Conservation (phyloP, 2,888 invertebrate genomes). For the Stenodema calcarata region DNA sequence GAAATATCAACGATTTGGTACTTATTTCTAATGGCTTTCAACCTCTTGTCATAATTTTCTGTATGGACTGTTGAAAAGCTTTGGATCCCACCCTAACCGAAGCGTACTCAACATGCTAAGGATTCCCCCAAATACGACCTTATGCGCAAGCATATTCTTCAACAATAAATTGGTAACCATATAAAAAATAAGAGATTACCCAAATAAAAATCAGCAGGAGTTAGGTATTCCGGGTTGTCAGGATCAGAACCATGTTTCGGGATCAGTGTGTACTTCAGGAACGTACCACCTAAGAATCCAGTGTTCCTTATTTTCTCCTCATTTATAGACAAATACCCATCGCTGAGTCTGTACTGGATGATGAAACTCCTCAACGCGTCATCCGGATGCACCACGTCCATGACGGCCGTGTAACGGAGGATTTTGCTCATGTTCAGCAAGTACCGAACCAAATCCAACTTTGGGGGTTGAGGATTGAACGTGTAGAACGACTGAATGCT, state of each 20-base stretch:
- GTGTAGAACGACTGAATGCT: constrained; percentile 75
- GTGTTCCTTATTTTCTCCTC: constrained; percentile 78
- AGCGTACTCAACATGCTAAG: too few relatives aligned
- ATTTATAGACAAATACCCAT: constrained; percentile 76
- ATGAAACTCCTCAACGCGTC: constrained; percentile 78
- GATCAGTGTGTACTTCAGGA: constrained; percentile 70
- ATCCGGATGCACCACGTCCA: constrained; percentile 81
- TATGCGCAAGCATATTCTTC: too few relatives aligned
- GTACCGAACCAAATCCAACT: constrained; percentile 77
- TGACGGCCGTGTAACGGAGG: constrained; percentile 76
- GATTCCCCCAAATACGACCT: too few relatives aligned
- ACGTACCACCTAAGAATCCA: constrained; percentile 78
- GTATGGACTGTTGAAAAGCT: too few relatives aligned
- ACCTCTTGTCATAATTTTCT: too few relatives aligned
- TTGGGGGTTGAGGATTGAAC: constrained; percentile 74
- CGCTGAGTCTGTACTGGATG: constrained; percentile 76
- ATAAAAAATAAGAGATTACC: too few relatives aligned
- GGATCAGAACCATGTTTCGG: constrained; percentile 74
- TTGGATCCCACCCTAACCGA: too few relatives aligned
- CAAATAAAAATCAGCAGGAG: constrained; percentile 79
- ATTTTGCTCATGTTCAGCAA: constrained; percentile 74
- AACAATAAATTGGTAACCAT: too few relatives aligned
- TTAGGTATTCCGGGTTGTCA: constrained; percentile 77
- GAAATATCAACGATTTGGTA: too few relatives aligned
- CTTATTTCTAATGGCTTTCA: too few relatives aligned